These are phyloP conservation scores for Dendrophyllia cribrosa DNA, from an alignment of 64 coral and sea anemone genomes.

Conservation along the genomic window DNA sequence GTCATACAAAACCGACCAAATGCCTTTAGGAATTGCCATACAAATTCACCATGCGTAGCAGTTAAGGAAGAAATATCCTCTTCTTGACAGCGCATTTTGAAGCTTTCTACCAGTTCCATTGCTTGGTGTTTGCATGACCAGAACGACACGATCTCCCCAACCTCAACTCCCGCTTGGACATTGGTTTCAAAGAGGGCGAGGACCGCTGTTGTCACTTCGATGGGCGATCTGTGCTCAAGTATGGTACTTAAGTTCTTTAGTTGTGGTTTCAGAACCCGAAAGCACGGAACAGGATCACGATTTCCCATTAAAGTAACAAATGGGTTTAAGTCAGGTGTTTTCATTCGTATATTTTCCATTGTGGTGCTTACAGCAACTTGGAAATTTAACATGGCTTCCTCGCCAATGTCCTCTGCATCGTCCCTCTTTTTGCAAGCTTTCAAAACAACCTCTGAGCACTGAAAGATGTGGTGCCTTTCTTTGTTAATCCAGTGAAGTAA, in stretches of 20 bases:
- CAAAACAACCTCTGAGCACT: conserved; percentile 24
- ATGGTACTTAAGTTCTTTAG: neutral
- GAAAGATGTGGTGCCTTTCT: neutral
- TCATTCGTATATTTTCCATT: neutral
- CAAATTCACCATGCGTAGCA: neutral
- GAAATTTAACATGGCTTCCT: neutral
- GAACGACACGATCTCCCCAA: no score
- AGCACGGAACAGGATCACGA: no score
- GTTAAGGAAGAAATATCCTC: neutral
- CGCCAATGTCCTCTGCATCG: neutral
- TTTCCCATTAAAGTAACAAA: no score
- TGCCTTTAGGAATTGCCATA: neutral
- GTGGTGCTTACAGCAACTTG: neutral
- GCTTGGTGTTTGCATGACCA: no score
- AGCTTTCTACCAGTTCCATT: neutral
- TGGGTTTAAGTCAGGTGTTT: no score
- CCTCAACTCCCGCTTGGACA: no score
- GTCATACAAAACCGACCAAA: neutral
- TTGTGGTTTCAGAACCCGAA: neutral
- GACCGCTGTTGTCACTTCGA: neutral
- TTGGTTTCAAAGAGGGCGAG: conserved; percentile 10
- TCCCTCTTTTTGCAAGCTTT: neutral
- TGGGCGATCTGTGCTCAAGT: neutral
- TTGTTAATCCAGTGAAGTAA: neutral
- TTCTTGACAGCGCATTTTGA: neutral